Conservation (phyloP, 2,113 vertebrate genomes). For the Corythoichthys haematopterus region DNA sequence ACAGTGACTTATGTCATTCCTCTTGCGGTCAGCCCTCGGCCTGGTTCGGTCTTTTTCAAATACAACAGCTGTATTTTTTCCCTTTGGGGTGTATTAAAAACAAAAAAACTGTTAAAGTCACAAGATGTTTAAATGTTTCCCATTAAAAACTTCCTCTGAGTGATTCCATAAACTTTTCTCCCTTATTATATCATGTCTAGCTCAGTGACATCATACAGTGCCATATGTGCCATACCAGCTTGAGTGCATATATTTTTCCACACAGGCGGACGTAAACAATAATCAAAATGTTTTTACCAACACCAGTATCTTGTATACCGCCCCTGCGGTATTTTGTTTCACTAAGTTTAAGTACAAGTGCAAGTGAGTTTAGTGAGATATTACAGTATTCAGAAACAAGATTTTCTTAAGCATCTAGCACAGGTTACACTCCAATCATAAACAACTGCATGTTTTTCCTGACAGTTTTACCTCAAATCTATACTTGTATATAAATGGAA, state of each 20-base stretch:
- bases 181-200: neutral
- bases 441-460: no score
- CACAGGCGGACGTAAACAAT: neutral
- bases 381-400: no score
- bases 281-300: neutral
- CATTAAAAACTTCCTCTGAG: constrained; percentile 7
- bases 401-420: no score
- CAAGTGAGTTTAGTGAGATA: no score
- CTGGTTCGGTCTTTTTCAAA: constrained; percentile 15
- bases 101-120: neutral
- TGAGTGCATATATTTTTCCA: neutral
- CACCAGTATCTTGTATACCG: neutral
- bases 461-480: no score
- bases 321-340: no score
- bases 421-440: no score
- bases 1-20: constrained; percentile 13
- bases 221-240: neutral
- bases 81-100: neutral
- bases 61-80: neutral
- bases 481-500: no score
- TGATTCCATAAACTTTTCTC: neutral
- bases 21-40: neutral
- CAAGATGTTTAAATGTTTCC: neutral
- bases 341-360: no score
- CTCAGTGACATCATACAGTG: neutral